phyloP scores from a whole-genome alignment of 2,888 invertebrate genomes.

The Oeneis ivallda region DNA sequence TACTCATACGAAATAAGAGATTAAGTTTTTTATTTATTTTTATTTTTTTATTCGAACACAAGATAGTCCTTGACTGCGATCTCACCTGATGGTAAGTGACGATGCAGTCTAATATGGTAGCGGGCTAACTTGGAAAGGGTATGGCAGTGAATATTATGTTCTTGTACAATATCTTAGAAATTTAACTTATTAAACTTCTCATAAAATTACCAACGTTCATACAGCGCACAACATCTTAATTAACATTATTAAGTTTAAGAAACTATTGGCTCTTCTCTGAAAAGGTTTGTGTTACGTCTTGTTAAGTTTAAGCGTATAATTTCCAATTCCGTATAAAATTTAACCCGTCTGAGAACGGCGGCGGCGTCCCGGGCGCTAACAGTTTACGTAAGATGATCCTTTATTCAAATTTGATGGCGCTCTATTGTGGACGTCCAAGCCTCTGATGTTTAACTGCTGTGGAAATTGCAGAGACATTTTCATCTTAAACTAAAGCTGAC shows the following conservation, averaged over 20 bases:
- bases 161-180: too few species aligned
- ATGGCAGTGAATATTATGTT: too few species aligned
- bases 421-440: constrained; percentile 42
- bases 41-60: too few species aligned
- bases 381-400: constrained; percentile 44
- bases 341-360: constrained; percentile 32
- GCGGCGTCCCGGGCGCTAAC: constrained; percentile 29
- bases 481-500: constrained; percentile 16
- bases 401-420: constrained; percentile 48
- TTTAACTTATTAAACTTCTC: too few species aligned
- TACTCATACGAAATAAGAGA: too few species aligned
- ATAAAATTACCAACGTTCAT: too few species aligned
- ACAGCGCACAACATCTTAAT: too few species aligned
- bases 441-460: constrained; percentile 46
- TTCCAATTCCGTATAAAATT: constrained; percentile 31
- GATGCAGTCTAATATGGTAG: too few species aligned
- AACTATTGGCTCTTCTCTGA: not conserved
- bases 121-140: too few species aligned
- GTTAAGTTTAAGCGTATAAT: not conserved
- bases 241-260: not conserved
- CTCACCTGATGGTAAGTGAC: too few species aligned
- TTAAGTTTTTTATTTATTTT: too few species aligned
- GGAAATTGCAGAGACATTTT: constrained; percentile 45
- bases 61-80: too few species aligned
- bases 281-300: not conserved